Percentiles rank a stretch among this genome's conserved stretches.
These are phyloP conservation scores for Dendrolimus houi DNA, from an alignment of 2,888 invertebrate genomes.

Conservation along the genomic window DNA sequence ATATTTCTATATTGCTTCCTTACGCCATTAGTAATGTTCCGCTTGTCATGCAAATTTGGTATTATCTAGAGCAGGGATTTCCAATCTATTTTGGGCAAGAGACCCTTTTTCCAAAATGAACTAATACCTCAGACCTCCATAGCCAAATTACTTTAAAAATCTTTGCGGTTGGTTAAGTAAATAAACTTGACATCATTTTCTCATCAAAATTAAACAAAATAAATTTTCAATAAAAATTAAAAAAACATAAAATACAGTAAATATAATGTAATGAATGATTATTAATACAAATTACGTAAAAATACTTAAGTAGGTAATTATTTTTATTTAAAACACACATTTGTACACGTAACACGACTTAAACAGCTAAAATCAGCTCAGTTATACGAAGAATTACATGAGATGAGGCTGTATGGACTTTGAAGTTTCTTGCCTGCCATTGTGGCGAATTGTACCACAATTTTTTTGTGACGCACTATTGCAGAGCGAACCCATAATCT, in stretches of 20 bases:
- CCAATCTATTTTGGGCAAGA: background rate
- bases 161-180: background rate
- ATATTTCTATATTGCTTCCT: no score
- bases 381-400: no score
- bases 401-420: no score
- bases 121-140: background rate
- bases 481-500: no score
- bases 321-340: background rate
- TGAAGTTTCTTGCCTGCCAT: no score
- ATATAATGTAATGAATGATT: background rate
- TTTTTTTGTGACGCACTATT: no score
- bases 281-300: background rate
- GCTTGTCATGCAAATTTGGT: background rate
- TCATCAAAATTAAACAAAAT: background rate
- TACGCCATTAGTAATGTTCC: no score
- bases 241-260: background rate
- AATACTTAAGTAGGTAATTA: background rate
- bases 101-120: background rate
- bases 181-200: background rate
- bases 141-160: background rate
- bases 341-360: background rate
- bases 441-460: no score
- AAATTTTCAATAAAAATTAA: no score
- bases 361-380: no score
- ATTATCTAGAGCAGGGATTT: background rate